phyloP scores from a whole-genome alignment of 2,797 vertebrate genomes.

The Diceros bicornis region DNA sequence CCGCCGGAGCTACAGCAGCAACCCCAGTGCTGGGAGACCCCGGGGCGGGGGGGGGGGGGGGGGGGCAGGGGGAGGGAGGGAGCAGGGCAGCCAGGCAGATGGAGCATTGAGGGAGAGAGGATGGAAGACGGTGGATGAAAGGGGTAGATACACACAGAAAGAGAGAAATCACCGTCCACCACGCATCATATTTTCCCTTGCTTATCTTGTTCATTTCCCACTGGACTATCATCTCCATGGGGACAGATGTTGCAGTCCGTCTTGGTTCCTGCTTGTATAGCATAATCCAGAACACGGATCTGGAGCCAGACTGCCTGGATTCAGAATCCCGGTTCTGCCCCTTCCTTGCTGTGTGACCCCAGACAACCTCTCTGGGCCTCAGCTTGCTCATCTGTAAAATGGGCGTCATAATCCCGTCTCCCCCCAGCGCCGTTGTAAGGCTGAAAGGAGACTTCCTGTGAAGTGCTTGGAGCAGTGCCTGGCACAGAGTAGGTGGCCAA shows the following conservation, averaged over 20 bases:
- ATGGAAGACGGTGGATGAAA: background rate
- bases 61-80: background rate
- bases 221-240: background rate
- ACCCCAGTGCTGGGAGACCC: background rate
- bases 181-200: background rate
- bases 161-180: background rate
- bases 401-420: background rate
- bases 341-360: background rate
- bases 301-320: background rate
- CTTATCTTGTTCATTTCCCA: background rate
- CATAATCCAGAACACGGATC: too few species aligned
- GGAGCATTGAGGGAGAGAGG: background rate
- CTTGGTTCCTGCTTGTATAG: background rate
- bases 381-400: background rate
- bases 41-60: rapidly evolving
- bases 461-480: background rate
- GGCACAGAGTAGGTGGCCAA: background rate
- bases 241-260: background rate
- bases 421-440: background rate
- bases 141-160: background rate
- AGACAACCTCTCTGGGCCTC: background rate
- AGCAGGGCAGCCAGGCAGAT: background rate
- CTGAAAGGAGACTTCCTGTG: background rate
- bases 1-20: background rate
- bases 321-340: background rate